Base-by-base conservation (phyloP, 2,888 invertebrate genomes). In the Noctua janthe region DNA sequence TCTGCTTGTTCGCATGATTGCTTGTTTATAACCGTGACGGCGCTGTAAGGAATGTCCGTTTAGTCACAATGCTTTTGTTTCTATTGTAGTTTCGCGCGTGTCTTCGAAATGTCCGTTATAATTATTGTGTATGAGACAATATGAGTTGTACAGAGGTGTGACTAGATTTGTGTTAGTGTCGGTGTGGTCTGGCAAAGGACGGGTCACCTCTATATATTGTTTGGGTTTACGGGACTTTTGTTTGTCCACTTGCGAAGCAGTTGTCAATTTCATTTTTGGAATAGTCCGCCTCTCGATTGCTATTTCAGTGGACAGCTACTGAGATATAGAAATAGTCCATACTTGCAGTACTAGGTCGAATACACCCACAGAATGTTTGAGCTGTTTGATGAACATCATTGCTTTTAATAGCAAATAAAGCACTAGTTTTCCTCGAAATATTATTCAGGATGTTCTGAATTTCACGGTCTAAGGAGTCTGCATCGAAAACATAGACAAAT, bases 1-100 rank as follows among this genome's bases (percentile, higher is more conserved):
- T 54, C 84, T 91, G 92, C 89, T 90, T 91, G 92, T 92, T 69
- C 78, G 91, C 93, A 92, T 94, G 95, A 95, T 96, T 95, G 92
- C 92, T 90, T 87, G 92, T 92, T 94, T 94, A 95, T 92, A 92
- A 86, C 94, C 95, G 93, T 96, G 95, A 94, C 95, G 90, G 71
- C 64, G 70, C 71, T 84, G 62, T 78, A 80, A 62, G 82, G 92
- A 90, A 91, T 91, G 90, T 91, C 89, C 88, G 89, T 92, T 91
- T 92, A 92, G 92, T 92, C 90, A 90, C 91, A 92, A 94, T 94
- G 92, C 81, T 88, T 91, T 93, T 93, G 92, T 92, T 79, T 89
- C 84, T 90, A 91, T 93, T 94, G 92, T 93, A 90, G 85, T 87
- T 87, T 80, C 78, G 84, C 94, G 94, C 95, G 95, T 95, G 95